phyloP scores from a whole-genome alignment of 2,113 vertebrate species.

The Pelobates fuscus region DNA sequence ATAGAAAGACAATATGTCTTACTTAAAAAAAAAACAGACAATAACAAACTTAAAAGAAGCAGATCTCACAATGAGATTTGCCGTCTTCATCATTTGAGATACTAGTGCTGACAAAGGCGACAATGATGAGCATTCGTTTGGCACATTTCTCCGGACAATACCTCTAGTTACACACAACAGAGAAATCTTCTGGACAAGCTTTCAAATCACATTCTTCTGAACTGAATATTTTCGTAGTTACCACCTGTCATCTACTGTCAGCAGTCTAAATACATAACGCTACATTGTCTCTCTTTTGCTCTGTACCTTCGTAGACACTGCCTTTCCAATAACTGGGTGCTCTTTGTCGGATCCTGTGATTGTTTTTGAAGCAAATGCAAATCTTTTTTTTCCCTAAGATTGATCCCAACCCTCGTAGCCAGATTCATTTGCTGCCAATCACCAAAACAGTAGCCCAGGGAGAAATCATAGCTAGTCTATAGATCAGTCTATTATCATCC shows the following conservation, averaged over 20 bases:
- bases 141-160: background rate
- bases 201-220: slow-evolving; percentile 6
- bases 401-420: background rate
- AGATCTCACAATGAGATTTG: too few species aligned
- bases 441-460: too few species aligned
- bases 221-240: background rate
- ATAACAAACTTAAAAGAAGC: too few species aligned
- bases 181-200: slow-evolving; percentile 10
- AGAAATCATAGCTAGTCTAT: too few species aligned
- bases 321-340: slow-evolving; percentile 4
- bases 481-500: too few species aligned
- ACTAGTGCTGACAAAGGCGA: slow-evolving; percentile 1
- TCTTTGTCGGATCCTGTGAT: slow-evolving; percentile 3
- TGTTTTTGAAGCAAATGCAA: slow-evolving; percentile 18
- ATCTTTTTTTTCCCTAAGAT: background rate
- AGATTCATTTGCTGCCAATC: too few species aligned
- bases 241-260: slow-evolving; percentile 8
- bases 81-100: background rate
- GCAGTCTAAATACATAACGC: background rate
- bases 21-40: too few species aligned
- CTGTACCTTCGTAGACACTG: background rate
- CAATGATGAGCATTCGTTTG: background rate
- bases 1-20: too few species aligned
- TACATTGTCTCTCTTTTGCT: background rate
- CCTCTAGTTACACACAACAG: background rate